phyloP scores from a whole-genome alignment of 2,888 invertebrate species.

The Strigamia maritima region DNA sequence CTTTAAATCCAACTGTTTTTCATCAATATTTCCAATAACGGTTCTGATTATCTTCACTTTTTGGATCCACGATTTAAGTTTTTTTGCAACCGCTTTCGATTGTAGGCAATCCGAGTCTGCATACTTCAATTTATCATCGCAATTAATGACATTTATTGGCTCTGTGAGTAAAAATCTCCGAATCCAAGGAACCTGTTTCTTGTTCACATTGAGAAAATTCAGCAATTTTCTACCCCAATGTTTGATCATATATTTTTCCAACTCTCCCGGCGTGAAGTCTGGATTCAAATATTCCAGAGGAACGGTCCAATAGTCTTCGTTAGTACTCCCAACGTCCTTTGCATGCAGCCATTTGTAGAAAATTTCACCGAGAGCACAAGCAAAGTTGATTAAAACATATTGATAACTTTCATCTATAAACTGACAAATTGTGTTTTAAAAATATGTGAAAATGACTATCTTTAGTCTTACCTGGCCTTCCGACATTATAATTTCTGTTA shows the following conservation, averaged over 20 bases:
- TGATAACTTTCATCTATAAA: constrained; percentile 4
- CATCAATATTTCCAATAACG: background rate
- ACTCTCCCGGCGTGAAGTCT: background rate
- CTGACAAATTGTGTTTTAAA: background rate
- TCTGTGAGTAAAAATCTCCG: background rate
- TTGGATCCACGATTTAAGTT: background rate
- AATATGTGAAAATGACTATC: background rate
- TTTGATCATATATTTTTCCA: background rate
- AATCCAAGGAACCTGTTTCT: background rate
- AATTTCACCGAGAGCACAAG: constrained; percentile 6
- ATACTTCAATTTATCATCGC: background rate
- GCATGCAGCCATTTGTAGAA: constrained; percentile 8
- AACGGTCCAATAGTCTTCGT: background rate
- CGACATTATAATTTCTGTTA: background rate
- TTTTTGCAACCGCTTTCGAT: background rate
- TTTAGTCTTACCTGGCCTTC: background rate
- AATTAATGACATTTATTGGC: too few species aligned
- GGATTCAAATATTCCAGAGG: background rate
- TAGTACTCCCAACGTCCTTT: background rate
- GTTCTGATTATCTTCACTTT: background rate
- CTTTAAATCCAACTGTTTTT: background rate
- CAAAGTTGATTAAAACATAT: background rate
- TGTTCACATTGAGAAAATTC: background rate
- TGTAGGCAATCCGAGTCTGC: background rate
- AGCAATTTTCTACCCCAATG: background rate